phyloP scores from a whole-genome alignment of 2,888 invertebrate species.

The Diarsia rubi region DNA sequence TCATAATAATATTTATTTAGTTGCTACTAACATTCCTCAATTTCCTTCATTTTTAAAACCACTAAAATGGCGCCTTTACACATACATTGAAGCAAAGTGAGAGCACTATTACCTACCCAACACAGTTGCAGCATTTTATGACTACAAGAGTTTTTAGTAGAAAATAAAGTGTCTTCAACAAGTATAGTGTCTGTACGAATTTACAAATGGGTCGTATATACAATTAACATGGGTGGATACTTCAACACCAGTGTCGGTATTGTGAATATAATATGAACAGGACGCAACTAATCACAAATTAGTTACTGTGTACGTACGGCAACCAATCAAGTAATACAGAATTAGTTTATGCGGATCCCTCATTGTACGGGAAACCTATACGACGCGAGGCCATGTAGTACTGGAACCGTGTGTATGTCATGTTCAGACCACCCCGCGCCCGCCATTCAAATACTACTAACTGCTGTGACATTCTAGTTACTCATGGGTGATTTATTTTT shows the following conservation, averaged over 20 bases:
- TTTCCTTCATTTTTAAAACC: neutral
- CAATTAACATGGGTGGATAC: neutral
- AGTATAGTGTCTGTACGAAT: slow-evolving; percentile 16
- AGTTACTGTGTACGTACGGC: neutral
- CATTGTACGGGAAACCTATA: too few species aligned
- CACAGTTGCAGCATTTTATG: slow-evolving; percentile 53
- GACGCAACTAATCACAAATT: neutral
- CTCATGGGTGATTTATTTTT: neutral
- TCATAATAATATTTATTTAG: neutral
- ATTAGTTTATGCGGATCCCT: too few species aligned
- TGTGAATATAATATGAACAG: slow-evolving; percentile 8
- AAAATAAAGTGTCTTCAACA: neutral
- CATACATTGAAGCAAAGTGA: slow-evolving; percentile 38
- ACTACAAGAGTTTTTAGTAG: neutral
- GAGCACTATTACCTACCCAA: slow-evolving; percentile 30
- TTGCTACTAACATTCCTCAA: neutral
- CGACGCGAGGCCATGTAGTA: too few species aligned
- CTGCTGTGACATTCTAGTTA: neutral
- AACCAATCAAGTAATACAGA: too few species aligned
- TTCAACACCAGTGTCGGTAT: neutral
- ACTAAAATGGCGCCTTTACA: slow-evolving; percentile 22
- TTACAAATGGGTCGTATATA: neutral
- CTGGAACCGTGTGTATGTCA: neutral
- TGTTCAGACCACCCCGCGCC: neutral
- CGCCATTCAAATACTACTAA: neutral